Base-by-base conservation (phyloP, 1,140 invertebrate genomes). In the Arion vulgaris region DNA sequence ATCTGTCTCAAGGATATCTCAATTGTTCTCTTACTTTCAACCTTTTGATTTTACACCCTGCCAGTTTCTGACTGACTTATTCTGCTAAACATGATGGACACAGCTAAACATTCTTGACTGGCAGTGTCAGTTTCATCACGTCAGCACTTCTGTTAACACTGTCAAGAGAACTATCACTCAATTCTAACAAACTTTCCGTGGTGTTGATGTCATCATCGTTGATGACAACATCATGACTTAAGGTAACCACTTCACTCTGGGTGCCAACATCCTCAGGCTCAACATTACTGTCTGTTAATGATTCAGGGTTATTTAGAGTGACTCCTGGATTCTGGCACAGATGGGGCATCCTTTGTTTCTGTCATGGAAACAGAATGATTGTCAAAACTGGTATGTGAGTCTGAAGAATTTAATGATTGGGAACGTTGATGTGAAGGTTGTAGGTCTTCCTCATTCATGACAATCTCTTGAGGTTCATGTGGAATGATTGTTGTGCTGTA, bases 401-500 rank as follows among this genome's bases (percentile, higher is more conserved):
- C 1, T 28, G 62, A 66, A 7, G n/a, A n/a, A 66, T 28, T 17
- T 0, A 66, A 66, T 32, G 62, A 66, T 5, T 28, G n/a, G 62
- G 62, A 66, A 5, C 1, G 7, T 2, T 28, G 62, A n/a, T 66
- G 62, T 4, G 26, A 9, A 19, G 15, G 68, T 13, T 45, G 71
- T n/a, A 72, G 41, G 41, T 76, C 74, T 53, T 76, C 74, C 36
- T 76, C 74, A 57, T 76, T 76, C 74, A 76, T 76, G 32, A 45
- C 23, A 53, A 76, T 49, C 32, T 76, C 74, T 76, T 57, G 41
- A 28, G 74, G 74, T n/a, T 76, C 41, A 5, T 32, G 32, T 32
- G 74, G 51, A 9, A 76, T 36, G 2, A 36, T 72, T 5, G 1
- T 53, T 28, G 49, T 36, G 41, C 41, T 76, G 45, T 19, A 41